Percentiles rank a stretch among this genome's conserved stretches.
Evolutionary conservation across 92 coral and sea anemone species (phyloP).

Genomic region (Umimayanthus kanabou): DNA sequence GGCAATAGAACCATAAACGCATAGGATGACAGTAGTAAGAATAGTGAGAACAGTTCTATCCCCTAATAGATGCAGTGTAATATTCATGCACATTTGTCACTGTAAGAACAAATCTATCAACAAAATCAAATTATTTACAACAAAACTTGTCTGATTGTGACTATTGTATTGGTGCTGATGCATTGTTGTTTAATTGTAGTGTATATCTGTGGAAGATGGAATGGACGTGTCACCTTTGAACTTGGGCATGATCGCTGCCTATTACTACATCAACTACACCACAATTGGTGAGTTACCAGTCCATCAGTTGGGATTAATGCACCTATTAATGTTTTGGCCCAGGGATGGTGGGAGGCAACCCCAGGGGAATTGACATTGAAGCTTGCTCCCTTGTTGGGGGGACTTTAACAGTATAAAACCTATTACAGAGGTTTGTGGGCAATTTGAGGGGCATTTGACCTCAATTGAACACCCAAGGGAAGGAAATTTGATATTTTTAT

Average conservation of each 20-base stretch:
- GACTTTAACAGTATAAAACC: too few species aligned
- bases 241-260: conserved; percentile 98
- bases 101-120: neutral
- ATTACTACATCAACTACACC: conserved; percentile 96
- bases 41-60: too few species aligned
- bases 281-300: conserved; percentile 80
- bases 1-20: too few species aligned
- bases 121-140: neutral
- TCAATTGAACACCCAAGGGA: too few species aligned
- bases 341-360: too few species aligned
- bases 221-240: conserved; percentile 97
- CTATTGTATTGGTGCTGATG: neutral
- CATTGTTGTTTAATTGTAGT: conserved; percentile 49
- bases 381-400: too few species aligned
- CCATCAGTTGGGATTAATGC: neutral
- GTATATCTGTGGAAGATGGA: conserved; percentile 90
- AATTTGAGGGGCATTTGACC: too few species aligned
- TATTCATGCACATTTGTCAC: neutral
- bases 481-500: too few species aligned
- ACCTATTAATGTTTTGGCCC: neutral
- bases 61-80: too few species aligned
- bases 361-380: too few species aligned
- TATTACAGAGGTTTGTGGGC: too few species aligned
- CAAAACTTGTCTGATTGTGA: neutral
- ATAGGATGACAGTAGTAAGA: too few species aligned